A percentile compares a stretch with the other conserved stretches of the same genome.
These are phyloP conservation scores for Charanyca ferruginea DNA, from an alignment of 2,888 invertebrate species.

Conservation along the genomic window DNA sequence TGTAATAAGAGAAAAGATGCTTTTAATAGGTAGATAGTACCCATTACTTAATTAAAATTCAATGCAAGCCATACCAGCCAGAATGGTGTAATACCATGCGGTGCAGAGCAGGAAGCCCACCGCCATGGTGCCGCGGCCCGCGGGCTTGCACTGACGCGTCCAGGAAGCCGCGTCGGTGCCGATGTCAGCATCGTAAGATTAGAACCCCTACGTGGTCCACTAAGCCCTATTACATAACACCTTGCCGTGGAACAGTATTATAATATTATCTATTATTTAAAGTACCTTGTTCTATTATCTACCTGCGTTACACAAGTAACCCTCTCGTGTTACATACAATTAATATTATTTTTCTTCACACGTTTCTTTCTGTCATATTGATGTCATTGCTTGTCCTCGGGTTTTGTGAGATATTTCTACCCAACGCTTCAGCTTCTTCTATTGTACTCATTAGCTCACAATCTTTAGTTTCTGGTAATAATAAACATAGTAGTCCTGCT, in stretches of 20 bases:
- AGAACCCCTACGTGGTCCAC: constrained; percentile 82
- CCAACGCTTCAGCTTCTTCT: constrained; percentile 93
- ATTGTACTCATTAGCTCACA: constrained; percentile 94
- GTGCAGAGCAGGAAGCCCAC: constrained; percentile 81
- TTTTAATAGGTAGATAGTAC: constrained; percentile 20
- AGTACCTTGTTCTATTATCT: constrained; percentile 30
- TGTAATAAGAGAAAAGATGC: constrained; percentile 26
- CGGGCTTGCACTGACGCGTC: constrained; percentile 68
- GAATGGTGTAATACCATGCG: constrained; percentile 87
- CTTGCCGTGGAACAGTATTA: constrained; percentile 54
- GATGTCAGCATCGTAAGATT: constrained; percentile 71
- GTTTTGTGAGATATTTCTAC: constrained; percentile 49
- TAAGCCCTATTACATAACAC: constrained; percentile 75
- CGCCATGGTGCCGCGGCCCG: constrained; percentile 78
- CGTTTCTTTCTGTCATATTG: constrained; percentile 28
- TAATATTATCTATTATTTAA: constrained; percentile 58
- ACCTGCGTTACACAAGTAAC: constrained; percentile 9
- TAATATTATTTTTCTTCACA: constrained; percentile 4
- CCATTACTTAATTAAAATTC: neutral
- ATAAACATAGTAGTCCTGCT: constrained; percentile 92
- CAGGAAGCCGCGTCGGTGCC: constrained; percentile 77
- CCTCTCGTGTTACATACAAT: neutral
- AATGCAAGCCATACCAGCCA: constrained; percentile 78
- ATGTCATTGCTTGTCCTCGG: constrained; percentile 14
- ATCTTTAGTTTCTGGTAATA: constrained; percentile 95